Percentiles rank a stretch among this genome's conserved stretches.
phyloP scores from a whole-genome alignment of 2,797 vertebrate species.

The Knipowitschia caucasica region DNA sequence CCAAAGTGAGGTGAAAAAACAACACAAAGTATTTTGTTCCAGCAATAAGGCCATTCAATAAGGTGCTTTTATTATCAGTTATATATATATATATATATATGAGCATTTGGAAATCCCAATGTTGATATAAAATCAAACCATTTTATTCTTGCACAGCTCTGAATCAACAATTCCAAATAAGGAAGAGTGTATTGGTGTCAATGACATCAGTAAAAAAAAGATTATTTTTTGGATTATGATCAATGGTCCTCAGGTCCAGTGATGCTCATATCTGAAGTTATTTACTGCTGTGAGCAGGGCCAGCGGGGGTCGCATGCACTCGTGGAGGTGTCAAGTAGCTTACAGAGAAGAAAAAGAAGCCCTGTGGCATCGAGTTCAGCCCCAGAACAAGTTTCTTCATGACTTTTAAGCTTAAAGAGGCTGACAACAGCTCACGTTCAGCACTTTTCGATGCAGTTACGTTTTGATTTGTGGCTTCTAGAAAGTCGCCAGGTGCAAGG shows the following conservation, averaged over 20 bases:
- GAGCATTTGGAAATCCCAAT: background rate
- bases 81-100: too few relatives aligned
- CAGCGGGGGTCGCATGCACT: slow-evolving; percentile 31
- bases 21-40: too few relatives aligned
- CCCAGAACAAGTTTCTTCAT: slow-evolving; percentile 64
- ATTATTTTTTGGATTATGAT: too few relatives aligned
- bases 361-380: slow-evolving; percentile 39
- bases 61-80: too few relatives aligned
- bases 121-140: too few relatives aligned
- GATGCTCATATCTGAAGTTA: slow-evolving; percentile 22
- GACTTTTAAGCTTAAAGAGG: slow-evolving; percentile 33
- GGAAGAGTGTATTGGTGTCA: too few relatives aligned
- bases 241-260: slow-evolving; percentile 16
- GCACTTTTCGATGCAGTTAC: slow-evolving; percentile 8
- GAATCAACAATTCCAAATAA: too few relatives aligned
- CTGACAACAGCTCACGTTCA: slow-evolving; percentile 34
- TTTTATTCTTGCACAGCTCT: too few relatives aligned
- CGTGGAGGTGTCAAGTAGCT: slow-evolving; percentile 53
- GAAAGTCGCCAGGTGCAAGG: too few relatives aligned
- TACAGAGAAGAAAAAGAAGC: slow-evolving; percentile 22
- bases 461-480: slow-evolving; percentile 10
- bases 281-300: slow-evolving; percentile 38
- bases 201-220: too few relatives aligned
- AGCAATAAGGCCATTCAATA: too few relatives aligned
- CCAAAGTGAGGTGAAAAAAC: too few relatives aligned